Evolutionary conservation across 2,888 invertebrate species (phyloP), one percentile per base, ranked within the genome.

Genomic region (Odontomyia ornata): DNA sequence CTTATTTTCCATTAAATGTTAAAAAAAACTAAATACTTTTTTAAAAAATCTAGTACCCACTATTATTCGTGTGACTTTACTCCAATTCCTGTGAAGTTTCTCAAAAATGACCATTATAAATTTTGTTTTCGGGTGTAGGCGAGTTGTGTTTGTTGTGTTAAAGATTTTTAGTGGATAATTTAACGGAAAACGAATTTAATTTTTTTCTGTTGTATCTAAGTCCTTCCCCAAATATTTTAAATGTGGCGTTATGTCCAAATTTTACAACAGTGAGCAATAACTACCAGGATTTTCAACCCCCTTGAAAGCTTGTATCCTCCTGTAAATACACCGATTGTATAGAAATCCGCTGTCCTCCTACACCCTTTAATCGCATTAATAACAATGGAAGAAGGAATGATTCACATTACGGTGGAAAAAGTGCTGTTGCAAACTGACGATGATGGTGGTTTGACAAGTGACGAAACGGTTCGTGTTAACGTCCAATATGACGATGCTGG

Each of bases 401-500:
- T 43, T 13, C 7, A 9, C 43, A 43, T 43, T 43, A 43, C 43
- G 13, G 43, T 43, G 7, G 7, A 7, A 43, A n/a, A n/a, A n/a
- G 13, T 43, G 43, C 13, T 7, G 43, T 43, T 43, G 43, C 43
- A 43, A n/a, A 25, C 11, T 15, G 65, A 65, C 18, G 21, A 21
- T 13, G 73, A 73, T 9, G 21, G 15, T 27, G 57, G 57, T 7
- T n/a, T n/a, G n/a, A n/a, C n/a, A n/a, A n/a, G n/a, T n/a, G n/a
- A n/a, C n/a, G n/a, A 30, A 60, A 9, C 21, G n/a, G n/a, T 76
- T 13, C 1, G 28, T 5, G 65, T 78, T 65, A 21, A 76, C 11
- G 18, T 78, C 23, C 30, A 71, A 11, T 78, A 76, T 75, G 75
- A 57, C 15, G 75, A 76, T 47, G 60, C 76, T 25, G 13, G 36